Base-by-base conservation (phyloP, 2,113 vertebrate species). In the Acrocephalus arundinaceus region DNA sequence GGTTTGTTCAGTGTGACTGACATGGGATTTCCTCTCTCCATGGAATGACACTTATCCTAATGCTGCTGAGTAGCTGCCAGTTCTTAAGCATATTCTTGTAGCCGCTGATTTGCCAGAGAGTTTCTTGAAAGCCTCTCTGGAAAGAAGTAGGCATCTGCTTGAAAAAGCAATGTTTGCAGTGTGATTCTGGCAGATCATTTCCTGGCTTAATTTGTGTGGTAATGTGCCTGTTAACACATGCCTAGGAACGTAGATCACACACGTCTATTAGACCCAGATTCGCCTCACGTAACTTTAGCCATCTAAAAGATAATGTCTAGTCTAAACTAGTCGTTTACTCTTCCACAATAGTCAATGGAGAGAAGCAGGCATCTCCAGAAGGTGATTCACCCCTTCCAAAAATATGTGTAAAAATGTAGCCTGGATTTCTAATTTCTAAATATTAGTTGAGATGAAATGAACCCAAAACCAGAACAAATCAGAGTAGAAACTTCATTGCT, bases 71-170 rank as follows among this genome's bases (percentile, higher is more conserved):
- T 65, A 65, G 88, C 93, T 92, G 96, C 93, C 94, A 96, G 90
- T 91, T 96, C 93, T 96, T 89, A 96, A 84, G 90, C 79, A 78
- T 93, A 88, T 94, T 76, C 70, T 93, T 92, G 88, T 72, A 93
- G 88, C 65, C 93, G 93, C 85, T 92, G 79, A 85, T 94, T 87
- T 96, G 96, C 93, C 95, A 95, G 89, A 93, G 92, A 93, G 76
- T 93, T 93, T 97, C 96, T 96, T 96, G 96, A 97, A 96, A 97
- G 79, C 65, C 79, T 96, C 93, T 96, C 90, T 95, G 94, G 93
- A 97, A 96, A 96, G 94, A 94, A 96, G 96, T 95, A 94, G 96
- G 96, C 94, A 96, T 95, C 94, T 93, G 92, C 94, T 94, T 91
- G 93, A 96, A 96, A 96, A 93, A 96, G 95, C 79, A 96, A 83